A percentile compares a stretch with the other conserved stretches of the same genome.
These are phyloP conservation scores for Pachliopta kotzebuea DNA, from an alignment of 2,888 invertebrate genomes.

Conservation along the genomic window DNA sequence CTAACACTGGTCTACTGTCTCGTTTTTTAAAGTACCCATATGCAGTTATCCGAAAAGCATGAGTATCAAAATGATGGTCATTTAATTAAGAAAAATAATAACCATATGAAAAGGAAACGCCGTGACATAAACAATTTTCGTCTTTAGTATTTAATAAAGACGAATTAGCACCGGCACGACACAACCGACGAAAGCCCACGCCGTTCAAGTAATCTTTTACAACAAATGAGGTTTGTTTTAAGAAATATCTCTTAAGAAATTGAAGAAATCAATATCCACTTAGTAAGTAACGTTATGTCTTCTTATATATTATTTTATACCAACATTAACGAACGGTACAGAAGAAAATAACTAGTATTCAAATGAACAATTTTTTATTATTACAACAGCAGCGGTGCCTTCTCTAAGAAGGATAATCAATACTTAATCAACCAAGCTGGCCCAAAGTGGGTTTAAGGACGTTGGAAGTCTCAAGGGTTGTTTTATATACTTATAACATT, in stretches of 20 bases:
- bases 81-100: constrained; percentile 1
- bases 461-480: neutral
- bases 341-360: no score
- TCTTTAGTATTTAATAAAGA: constrained; percentile 16
- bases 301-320: no score
- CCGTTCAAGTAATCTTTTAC: constrained; percentile 41
- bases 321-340: no score
- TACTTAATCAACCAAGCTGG: no score
- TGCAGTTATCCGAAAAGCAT: neutral
- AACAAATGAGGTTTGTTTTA: constrained; percentile 14
- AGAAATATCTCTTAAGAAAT: neutral
- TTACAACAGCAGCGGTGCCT: no score
- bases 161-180: neutral
- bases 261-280: no score
- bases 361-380: no score
- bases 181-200: constrained; percentile 37
- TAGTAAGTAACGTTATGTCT: no score
- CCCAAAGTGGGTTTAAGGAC: no score
- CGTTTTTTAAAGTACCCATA: neutral
- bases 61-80: neutral
- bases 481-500: neutral
- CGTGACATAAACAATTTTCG: constrained; percentile 11
- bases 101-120: neutral
- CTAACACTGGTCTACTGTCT: no score
- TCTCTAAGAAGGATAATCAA: no score